Evolutionary conservation across 2,113 vertebrate species (phyloP).

Genomic region (Psophia crepitans): DNA sequence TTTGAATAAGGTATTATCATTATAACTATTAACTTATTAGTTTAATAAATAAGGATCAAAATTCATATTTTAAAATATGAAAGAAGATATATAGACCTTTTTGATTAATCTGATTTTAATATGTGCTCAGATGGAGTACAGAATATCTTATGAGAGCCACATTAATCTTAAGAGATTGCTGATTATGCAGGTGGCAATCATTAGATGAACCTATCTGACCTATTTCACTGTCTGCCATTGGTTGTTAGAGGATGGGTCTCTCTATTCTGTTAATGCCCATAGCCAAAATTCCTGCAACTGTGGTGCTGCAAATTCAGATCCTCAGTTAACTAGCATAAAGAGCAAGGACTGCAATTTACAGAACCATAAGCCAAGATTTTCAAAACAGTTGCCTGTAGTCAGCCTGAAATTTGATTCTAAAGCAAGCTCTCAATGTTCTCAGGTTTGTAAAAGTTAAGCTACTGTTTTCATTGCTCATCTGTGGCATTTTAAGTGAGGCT

Average conservation of each 20-base stretch:
- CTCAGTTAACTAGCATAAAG: background rate
- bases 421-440: background rate
- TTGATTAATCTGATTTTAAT: constrained; percentile 58
- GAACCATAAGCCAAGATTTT: background rate
- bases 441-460: background rate
- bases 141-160: background rate
- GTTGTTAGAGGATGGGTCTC: background rate
- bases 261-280: background rate
- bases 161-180: constrained; percentile 51
- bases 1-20: background rate
- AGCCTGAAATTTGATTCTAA: background rate
- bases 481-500: background rate
- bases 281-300: background rate
- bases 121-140: background rate
- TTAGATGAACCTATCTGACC: background rate
- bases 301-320: background rate
- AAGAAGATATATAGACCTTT: background rate
- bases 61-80: background rate
- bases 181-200: constrained; percentile 33
- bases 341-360: background rate
- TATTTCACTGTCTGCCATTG: background rate
- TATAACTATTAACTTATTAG: background rate
- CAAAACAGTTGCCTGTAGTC: background rate
- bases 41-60: background rate
- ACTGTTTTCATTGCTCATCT: background rate